Base-by-base conservation (phyloP, 2,113 vertebrate species). In the Ictalurus furcatus region DNA sequence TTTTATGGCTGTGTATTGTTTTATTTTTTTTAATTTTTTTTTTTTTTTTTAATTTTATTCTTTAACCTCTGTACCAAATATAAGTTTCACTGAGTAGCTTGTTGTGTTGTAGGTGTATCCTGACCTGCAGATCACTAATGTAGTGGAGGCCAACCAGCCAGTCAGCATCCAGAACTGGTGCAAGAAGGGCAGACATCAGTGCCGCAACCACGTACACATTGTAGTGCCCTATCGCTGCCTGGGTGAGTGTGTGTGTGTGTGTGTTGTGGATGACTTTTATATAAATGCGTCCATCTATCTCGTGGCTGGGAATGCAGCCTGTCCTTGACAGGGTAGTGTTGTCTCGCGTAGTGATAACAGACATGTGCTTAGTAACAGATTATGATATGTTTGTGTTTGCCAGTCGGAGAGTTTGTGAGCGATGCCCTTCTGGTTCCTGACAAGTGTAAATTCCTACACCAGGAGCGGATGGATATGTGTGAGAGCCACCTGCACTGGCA, bases 401-500 rank as follows among this genome's bases (percentile, higher is more conserved):
- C 93, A 99, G 98, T 99, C 89, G 98, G 98, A 0, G 98, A 99
- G 92, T 99, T 99, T 95, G 98, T 99, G 79, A 99, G 98, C 3
- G 98, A 99, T 13, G 98, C 98, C 19, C 97, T 99, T 90, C 97
- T 99, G 0, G 98, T 99, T 89, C 98, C 98, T 21, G 98, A 99
- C 94, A 99, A 98, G 92, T 99, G 98, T 93, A 98, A 98, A 90
- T 99, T 99, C 93, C 96, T 99, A 90, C 98, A 99, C 93, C 97
- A 99, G 94, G 98, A 99, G 94, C 96, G 96, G 78, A 99, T 99
- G 98, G 97, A 99, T 91, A 96, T 97, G 88, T 99, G 98, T 93
- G 98, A 99, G 94, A 98, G 98, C 88, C 98, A 99, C 88, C 96
- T 99, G 90, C 97, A 99, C 94, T 99, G 98, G 98, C 98, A 99